These are phyloP conservation scores for Mesorhabditis spiculigera DNA, from an alignment of 2,888 invertebrate species.

Conservation along the genomic window DNA sequence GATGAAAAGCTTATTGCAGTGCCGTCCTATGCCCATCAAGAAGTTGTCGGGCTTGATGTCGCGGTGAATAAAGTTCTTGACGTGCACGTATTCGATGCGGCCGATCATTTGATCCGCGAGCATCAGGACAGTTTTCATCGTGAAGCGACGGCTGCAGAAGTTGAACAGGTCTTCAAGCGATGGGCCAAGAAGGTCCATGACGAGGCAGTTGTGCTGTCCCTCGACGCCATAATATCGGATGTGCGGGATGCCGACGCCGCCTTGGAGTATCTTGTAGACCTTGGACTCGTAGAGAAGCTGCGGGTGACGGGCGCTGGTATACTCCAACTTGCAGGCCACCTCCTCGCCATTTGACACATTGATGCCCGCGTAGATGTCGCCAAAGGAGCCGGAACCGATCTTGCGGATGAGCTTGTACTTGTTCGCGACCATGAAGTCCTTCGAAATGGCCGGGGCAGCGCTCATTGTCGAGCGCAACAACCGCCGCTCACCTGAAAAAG, in stretches of 20 bases:
- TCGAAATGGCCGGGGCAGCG: too few relatives aligned
- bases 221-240: conserved; percentile 77
- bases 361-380: conserved; percentile 63
- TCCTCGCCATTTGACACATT: conserved; percentile 63
- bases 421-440: conserved; percentile 20
- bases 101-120: conserved; percentile 84
- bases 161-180: conserved; percentile 98
- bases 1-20: conserved; percentile 95
- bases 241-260: conserved; percentile 63
- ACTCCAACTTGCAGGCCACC: conserved; percentile 65
- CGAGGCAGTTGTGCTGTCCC: conserved; percentile 93
- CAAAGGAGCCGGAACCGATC: conserved; percentile 62
- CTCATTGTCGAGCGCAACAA: too few relatives aligned
- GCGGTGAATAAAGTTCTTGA: conserved; percentile 97
- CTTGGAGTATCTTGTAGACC: conserved; percentile 64
- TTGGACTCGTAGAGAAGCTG: conserved; percentile 65
- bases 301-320: conserved; percentile 62
- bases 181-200: conserved; percentile 97
- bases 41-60: conserved; percentile 82
- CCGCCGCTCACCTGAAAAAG: too few relatives aligned
- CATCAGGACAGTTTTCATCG: conserved; percentile 99
- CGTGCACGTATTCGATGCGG: conserved; percentile 94
- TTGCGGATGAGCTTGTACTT: conserved; percentile 61
- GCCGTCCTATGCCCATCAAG: conserved; percentile 96
- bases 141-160: conserved; percentile 96